phyloP scores from a whole-genome alignment of 2,797 vertebrate species.

The Coregonus sp. region DNA sequence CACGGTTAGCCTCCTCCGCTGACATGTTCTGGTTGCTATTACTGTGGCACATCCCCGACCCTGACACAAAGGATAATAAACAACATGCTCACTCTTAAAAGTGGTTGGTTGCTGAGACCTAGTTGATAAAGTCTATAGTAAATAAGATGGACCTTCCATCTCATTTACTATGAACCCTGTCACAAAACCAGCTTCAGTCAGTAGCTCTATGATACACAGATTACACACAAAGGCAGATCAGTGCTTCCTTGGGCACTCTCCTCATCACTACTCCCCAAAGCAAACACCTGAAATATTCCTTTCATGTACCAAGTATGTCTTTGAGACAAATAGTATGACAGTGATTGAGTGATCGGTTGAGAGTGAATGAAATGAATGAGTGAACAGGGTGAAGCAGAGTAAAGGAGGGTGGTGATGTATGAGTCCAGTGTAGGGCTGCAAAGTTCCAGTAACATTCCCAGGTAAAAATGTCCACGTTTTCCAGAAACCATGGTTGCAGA shows the following conservation, averaged over 20 bases:
- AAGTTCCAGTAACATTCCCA: neutral
- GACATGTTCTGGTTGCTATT: slow-evolving; percentile 64
- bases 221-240: neutral
- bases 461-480: neutral
- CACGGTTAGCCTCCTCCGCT: slow-evolving; percentile 86
- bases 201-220: neutral
- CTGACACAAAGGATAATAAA: slow-evolving; percentile 60
- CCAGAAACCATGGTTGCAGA: neutral
- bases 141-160: too few relatives aligned
- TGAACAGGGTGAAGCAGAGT: slow-evolving; percentile 13
- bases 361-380: slow-evolving; percentile 29
- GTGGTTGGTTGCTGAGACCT: neutral
- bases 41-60: slow-evolving; percentile 80
- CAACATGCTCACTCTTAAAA: neutral
- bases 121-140: neutral
- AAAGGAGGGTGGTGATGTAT: neutral
- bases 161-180: neutral
- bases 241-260: neutral
- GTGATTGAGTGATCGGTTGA: neutral
- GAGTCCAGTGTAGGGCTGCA: neutral
- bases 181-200: neutral
- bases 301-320: neutral
- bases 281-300: slow-evolving; percentile 63
- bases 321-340: neutral
- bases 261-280: neutral